Evolutionary conservation across 2,797 vertebrate genomes (phyloP), one percentile per base, ranked within the genome.

Genomic region (Sebastes kiyomatsui): DNA sequence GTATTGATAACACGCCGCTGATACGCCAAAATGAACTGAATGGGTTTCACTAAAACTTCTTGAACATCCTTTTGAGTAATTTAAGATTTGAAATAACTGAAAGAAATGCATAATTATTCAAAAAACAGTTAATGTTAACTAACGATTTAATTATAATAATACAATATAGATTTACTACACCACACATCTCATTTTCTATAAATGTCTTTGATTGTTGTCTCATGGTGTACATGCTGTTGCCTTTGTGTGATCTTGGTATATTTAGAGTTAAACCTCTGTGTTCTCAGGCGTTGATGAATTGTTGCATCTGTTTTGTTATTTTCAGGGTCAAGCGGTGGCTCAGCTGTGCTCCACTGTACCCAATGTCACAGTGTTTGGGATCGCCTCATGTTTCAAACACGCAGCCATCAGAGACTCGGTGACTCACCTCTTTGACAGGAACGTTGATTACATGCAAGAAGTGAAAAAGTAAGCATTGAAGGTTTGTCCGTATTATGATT

Each of bases 381-480:
- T 97, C 22, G 98, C 99, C 80, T 99, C 99, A 4, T 96, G 96
- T 86, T 99, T 97, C 95, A 99, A 99, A 95, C 99, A 99, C 5
- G 96, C 97, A 83, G 97, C 98, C 78, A 99, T 99, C 95, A 97
- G 97, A 94, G 97, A 97, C 88, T 98, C 98, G 0, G 95, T 99
- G 94, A 98, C 97, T 88, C 97, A 99, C 86, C 97, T 99, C 80
- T 98, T 99, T 54, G 98, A 99, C 96, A 96, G 98, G 94, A 99
- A 98, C 55, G 91, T 94, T 30, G 99, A 99, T 95, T 99, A 98
- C 18, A 97, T 98, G 54, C 97, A 99, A 93, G 99, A 99, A 95
- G 96, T 99, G 60, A 99, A 97, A 97, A 98, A 97, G 99, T 99
- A 97, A 97, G 95, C 11, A 49, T 1, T 5, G 11, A 52, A 25